A percentile compares a stretch with the other conserved stretches of the same genome.
Conservation (phyloP, 2,113 vertebrate species). For the Dermatemys mawii region DNA sequence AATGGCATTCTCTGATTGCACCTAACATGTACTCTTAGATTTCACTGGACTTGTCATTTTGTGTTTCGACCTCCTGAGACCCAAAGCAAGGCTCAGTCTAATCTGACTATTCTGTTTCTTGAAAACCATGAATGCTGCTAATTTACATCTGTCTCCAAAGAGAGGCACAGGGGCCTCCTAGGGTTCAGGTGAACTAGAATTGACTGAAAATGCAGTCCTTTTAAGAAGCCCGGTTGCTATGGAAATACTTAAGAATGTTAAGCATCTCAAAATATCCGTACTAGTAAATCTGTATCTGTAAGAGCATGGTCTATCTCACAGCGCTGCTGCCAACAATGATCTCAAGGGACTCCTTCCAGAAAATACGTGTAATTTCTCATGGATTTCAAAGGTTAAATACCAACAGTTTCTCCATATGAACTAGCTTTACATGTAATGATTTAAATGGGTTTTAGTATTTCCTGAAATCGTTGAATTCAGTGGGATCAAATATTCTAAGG, state of each 20-base stretch:
- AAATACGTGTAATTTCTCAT: background rate
- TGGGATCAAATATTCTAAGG: background rate
- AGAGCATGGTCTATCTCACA: background rate
- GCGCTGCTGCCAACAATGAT: background rate
- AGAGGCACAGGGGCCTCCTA: background rate
- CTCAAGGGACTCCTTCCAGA: background rate
- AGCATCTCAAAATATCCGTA: background rate
- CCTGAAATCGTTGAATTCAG: background rate
- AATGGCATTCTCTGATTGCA: background rate
- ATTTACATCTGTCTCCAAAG: background rate
- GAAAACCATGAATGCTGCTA: background rate
- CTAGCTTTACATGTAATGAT: background rate
- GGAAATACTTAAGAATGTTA: background rate
- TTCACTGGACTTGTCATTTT: background rate
- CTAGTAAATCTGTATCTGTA: background rate
- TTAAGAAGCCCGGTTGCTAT: background rate
- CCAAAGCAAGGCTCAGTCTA: accelerated
- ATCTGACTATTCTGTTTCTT: background rate
- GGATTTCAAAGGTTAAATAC: background rate
- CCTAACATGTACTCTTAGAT: background rate
- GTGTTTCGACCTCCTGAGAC: background rate
- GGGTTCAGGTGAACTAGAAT: background rate
- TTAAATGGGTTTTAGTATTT: background rate
- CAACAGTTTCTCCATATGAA: background rate
- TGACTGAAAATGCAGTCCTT: background rate